These are phyloP conservation scores for Papilio demoleus DNA, from an alignment of 2,888 invertebrate species.

Conservation along the genomic window DNA sequence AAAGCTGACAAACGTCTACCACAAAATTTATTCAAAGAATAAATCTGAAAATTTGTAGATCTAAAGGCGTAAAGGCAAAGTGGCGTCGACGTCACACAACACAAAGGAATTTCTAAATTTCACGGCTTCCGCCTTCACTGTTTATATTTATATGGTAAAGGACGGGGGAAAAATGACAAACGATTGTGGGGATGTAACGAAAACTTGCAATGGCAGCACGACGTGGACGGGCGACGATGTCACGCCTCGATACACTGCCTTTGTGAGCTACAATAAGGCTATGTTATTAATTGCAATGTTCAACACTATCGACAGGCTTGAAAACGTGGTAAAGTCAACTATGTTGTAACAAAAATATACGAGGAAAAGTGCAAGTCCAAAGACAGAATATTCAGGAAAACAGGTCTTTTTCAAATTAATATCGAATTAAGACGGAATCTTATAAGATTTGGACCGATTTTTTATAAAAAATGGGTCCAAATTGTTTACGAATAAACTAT, in stretches of 20 bases:
- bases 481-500: too few relatives aligned
- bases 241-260: conserved; percentile 50
- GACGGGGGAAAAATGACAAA: conserved; percentile 79
- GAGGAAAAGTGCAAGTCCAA: too few relatives aligned
- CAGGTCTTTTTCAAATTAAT: too few relatives aligned
- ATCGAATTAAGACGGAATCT: too few relatives aligned
- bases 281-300: conserved; percentile 22
- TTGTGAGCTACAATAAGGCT: conserved; percentile 12
- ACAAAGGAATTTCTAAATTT: conserved; percentile 84
- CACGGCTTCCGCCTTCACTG: conserved; percentile 80
- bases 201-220: conserved; percentile 44
- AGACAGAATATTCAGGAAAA: too few relatives aligned
- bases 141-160: conserved; percentile 80
- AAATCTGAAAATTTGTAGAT: conserved; percentile 84
- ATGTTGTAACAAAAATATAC: background rate
- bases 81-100: conserved; percentile 76
- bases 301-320: conserved; percentile 5
- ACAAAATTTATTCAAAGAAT: conserved; percentile 83
- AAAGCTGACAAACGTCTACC: conserved; percentile 81
- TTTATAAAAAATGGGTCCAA: too few relatives aligned
- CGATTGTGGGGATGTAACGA: conserved; percentile 57
- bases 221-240: conserved; percentile 54
- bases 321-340: background rate
- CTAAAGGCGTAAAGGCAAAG: conserved; percentile 79
- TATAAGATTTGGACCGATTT: too few relatives aligned